phyloP scores from a whole-genome alignment of 2,113 vertebrate species.

The Sinocyclocheilus maitianheensis region DNA sequence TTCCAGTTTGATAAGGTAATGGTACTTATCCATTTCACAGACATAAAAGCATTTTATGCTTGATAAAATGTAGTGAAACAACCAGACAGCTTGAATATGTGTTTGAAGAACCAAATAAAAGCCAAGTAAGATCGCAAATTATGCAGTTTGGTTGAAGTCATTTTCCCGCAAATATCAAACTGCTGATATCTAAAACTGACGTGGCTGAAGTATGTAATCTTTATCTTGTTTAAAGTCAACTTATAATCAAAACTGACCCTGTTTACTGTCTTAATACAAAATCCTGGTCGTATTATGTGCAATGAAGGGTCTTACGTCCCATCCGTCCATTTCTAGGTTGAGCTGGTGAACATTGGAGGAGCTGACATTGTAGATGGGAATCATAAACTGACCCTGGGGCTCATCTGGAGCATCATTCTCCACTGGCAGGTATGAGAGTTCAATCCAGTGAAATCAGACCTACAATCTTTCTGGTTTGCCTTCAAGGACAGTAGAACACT shows the following conservation, averaged over 20 bases:
- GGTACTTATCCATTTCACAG: slow-evolving; percentile 1
- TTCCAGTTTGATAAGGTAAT: slow-evolving; percentile 6
- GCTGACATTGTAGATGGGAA: slow-evolving; percentile 98
- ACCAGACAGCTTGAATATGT: not conserved
- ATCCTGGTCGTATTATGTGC: not conserved
- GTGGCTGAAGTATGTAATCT: not conserved
- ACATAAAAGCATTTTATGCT: not conserved
- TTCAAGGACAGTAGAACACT: slow-evolving; percentile 13
- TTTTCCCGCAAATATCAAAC: not conserved
- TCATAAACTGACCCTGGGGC: slow-evolving; percentile 96
- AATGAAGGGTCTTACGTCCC: not conserved
- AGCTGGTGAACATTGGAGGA: slow-evolving; percentile 96
- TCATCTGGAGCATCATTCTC: slow-evolving; percentile 99
- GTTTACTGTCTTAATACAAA: not conserved
- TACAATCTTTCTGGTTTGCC: not conserved
- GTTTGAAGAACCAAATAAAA: slow-evolving; percentile 15
- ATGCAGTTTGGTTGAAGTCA: not conserved
- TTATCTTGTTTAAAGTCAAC: not conserved
- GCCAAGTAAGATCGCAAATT: not conserved
- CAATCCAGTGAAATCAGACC: slow-evolving; percentile 8
- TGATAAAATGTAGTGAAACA: slow-evolving; percentile 7
- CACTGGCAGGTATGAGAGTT: slow-evolving; percentile 90
- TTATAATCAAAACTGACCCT: not conserved
- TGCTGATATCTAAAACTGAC: not conserved
- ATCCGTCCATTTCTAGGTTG: slow-evolving; percentile 78